These are phyloP conservation scores for Hemicentrotus pulcherrimus DNA, from an alignment of 35 echinoderm and acorn worm genomes.

Conservation along the genomic window DNA sequence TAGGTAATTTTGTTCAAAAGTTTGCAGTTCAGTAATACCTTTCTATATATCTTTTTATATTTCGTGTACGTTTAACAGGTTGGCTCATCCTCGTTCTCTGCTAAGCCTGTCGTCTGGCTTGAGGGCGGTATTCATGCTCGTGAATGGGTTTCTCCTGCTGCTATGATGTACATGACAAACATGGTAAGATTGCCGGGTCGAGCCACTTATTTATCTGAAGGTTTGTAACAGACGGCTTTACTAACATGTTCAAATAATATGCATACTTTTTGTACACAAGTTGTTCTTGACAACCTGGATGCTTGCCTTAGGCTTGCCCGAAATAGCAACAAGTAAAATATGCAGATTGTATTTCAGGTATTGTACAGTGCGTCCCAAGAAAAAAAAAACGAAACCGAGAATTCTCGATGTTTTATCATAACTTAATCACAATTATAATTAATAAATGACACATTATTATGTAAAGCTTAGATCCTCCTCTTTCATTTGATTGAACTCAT, in stretches of 20 bases:
- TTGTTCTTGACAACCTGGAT: no score
- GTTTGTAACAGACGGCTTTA: no score
- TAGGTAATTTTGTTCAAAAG: neutral
- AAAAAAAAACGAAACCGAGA: no score
- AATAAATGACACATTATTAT: no score
- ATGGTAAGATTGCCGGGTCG: conserved; percentile 38
- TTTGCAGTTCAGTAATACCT: neutral
- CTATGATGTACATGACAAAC: conserved; percentile 72
- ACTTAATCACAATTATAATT: no score
- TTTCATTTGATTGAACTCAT: no score
- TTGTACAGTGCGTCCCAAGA: no score
- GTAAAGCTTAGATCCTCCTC: no score
- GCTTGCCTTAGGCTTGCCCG: no score
- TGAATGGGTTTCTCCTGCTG: conserved; percentile 71
- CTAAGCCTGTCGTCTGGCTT: conserved; percentile 56
- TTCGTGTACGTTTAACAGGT: neutral
- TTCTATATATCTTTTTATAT: neutral
- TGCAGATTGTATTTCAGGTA: no score
- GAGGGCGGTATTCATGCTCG: conserved; percentile 67
- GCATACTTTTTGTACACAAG: neutral
- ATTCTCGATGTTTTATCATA: no score
- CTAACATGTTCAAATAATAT: neutral
- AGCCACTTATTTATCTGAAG: neutral
- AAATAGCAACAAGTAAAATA: no score
- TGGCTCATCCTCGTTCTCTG: neutral